Evolutionary conservation across 2,888 invertebrate genomes (phyloP).

Genomic region (Iselma pallidipennis): DNA sequence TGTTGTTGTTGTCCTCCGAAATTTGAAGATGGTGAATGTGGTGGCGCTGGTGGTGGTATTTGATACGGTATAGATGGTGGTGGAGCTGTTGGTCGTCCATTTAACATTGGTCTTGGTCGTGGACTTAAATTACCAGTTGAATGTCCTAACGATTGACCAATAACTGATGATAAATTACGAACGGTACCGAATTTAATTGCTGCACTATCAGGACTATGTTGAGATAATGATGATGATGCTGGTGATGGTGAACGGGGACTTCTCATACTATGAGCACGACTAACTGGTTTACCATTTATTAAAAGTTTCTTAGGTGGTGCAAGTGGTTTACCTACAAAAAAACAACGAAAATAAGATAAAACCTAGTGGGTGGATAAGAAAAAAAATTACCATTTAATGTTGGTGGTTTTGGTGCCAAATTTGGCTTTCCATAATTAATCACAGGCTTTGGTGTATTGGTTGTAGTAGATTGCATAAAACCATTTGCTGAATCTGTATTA

Average conservation of each 20-base stretch:
- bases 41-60: constrained; percentile 53
- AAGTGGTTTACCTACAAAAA: constrained; percentile 59
- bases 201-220: constrained; percentile 52
- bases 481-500: constrained; percentile 34
- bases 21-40: constrained; percentile 44
- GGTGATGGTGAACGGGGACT: constrained; percentile 72
- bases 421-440: constrained; percentile 75
- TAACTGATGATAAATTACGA: constrained; percentile 54
- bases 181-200: constrained; percentile 53
- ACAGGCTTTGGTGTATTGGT: constrained; percentile 51
- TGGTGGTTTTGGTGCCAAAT: constrained; percentile 84
- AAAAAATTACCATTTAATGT: constrained; percentile 53
- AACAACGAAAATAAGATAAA: constrained; percentile 32
- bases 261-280: constrained; percentile 83
- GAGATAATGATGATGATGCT: constrained; percentile 59
- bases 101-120: constrained; percentile 44
- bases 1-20: constrained; percentile 50
- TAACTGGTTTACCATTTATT: constrained; percentile 61
- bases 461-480: constrained; percentile 23
- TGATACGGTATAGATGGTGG: constrained; percentile 52
- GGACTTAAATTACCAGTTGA: constrained; percentile 41
- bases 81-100: constrained; percentile 50
- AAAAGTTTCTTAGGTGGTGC: constrained; percentile 69
- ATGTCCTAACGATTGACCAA: constrained; percentile 60
- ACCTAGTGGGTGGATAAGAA: not conserved